Base-by-base conservation (phyloP, 2,888 invertebrate species). In the Cephus nigrinus region DNA sequence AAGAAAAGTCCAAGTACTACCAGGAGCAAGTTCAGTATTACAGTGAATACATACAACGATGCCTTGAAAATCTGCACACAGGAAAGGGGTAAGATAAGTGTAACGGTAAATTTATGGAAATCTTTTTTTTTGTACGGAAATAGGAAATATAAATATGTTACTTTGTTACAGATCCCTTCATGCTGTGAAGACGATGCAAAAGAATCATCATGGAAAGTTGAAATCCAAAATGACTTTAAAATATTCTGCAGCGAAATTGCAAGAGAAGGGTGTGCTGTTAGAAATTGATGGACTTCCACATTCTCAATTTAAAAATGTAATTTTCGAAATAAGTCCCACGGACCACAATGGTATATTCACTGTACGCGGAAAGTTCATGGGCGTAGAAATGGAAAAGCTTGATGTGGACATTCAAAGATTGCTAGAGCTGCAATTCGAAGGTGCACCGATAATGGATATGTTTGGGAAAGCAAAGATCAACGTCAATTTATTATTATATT, bases 391-490 rank as follows among this genome's bases (percentile, higher is more conserved):
- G 94, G 96, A 96, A 87, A 94, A 94, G 79, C 93, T 96, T 35
- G 95, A 95, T 71, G 92, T 96, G 30, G 94, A 95, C 81, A 95
- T 96, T 84, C 94, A 96, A 92, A 94, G 95, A 87, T 91, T 96
- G 68, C 92, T 96, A 31, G 95, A 96, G 88, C 93, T 95, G 80
- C 96, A 96, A 89, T 96, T 95, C 85, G 96, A 96, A 88, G 96
- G 96, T 33, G 94, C 95, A 73, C 93, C 95, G 35, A 94, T 96
- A 34, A 95, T 96, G 94, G 94, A 95, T 84, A 94, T 96, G 93
- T 96, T 96, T 87, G 95, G 95, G n/a, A 95, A 95, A 90, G 96
- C 96, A 33, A 95, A 95, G 90, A 94, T 96, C 83, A 96, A 96
- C 88, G 95, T 96, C 31, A 96, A 96, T 90, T 93, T 96, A 73